phyloP scores from a whole-genome alignment of 2,797 vertebrate species.

The Holocentrus rufus region DNA sequence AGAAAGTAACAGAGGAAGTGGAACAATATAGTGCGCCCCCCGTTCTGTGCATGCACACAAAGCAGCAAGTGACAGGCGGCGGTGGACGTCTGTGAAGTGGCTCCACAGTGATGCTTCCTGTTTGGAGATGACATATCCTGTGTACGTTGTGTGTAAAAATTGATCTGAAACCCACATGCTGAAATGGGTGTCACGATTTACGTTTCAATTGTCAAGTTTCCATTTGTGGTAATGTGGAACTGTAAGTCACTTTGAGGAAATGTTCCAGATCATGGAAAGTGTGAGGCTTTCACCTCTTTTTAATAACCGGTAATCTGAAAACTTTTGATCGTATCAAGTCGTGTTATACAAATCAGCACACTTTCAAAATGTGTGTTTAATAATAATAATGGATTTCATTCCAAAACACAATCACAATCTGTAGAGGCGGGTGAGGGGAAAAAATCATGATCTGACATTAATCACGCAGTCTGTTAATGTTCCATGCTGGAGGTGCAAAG shows the following conservation, averaged over 20 bases:
- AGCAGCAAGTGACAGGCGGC: not conserved
- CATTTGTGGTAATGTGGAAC: not conserved
- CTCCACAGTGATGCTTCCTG: slow-evolving; percentile 54
- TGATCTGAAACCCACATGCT: not conserved
- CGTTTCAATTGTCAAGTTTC: not conserved
- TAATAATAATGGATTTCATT: no score
- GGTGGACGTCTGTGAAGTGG: slow-evolving; percentile 29
- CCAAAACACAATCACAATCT: no score
- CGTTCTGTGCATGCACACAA: not conserved
- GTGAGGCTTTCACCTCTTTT: not conserved
- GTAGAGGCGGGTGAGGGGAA: no score
- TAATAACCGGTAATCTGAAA: no score
- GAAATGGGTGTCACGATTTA: not conserved
- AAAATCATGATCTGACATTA: no score
- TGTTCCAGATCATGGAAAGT: not conserved
- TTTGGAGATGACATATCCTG: slow-evolving; percentile 59
- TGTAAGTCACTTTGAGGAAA: not conserved
- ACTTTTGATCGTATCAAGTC: no score
- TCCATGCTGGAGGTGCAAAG: not conserved
- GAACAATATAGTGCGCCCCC: not conserved
- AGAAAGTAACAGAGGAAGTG: slow-evolving; percentile 42
- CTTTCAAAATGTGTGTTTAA: no score
- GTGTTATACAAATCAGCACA: no score
- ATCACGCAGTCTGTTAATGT: not conserved
- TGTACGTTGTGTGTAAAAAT: not conserved